Base-by-base conservation (phyloP, 2,797 vertebrate species). In the Pterois miles region DNA sequence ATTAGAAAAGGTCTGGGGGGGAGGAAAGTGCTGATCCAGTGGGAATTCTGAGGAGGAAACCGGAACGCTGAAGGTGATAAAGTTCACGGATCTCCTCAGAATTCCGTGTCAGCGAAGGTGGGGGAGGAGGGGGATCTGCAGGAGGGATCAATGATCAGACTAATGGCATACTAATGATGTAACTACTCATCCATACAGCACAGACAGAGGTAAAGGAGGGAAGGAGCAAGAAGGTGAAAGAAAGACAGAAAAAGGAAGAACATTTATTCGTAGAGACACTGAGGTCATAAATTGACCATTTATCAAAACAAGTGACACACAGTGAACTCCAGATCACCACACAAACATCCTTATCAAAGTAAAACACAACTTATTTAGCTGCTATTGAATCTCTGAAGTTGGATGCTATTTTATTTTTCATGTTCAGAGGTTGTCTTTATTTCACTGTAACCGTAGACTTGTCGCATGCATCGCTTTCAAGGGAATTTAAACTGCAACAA, bases 131-230 rank as follows among this genome's bases (percentile, higher is more conserved):
- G 74, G 12, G 76, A 57, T 86, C 75, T 86, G 81, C 83, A 72
- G 84, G 71, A 80, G 89, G 87, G 88, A 94, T 94, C 92, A 79
- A 94, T 94, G 90, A 93, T 92, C 89, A 90, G 83, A 90, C 92
- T 94, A 94, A 94, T 94, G 90, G 93, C 93, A 93, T 93, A 92
- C 93, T 94, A 92, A 94, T 92, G 93, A 92, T 90, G 86, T 85
- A 88, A 86, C 86, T 79, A 82, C 88, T 89, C 86, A 86, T 81
- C 89, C 84, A 83, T 78, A 79, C 57, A 64, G 71, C 71, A 27
- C 69, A 75, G 78, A 70, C 31, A 59, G 7, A 29, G 34, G 22
- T n/a, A 40, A 22, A 23, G 38, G 52, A 54, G 57, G 2, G 59
- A 58, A 46, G 29, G 29, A 65, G 73, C 34, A 31, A 67, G 73